Evolutionary conservation across 1,140 invertebrate species (phyloP).

Genomic region (Cryptotermes secundus): DNA sequence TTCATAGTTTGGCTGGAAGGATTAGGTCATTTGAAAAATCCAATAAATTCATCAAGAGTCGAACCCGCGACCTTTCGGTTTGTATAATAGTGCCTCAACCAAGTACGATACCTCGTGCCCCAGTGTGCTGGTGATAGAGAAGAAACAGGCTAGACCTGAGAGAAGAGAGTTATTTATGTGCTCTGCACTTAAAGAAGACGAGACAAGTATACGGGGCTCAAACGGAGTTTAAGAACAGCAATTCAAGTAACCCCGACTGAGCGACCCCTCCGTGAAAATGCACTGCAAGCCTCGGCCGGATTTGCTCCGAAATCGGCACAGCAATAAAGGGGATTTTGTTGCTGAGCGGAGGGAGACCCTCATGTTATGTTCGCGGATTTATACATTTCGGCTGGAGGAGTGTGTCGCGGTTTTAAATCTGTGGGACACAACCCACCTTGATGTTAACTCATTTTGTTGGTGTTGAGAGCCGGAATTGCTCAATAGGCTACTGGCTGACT

Average conservation of each 20-base stretch:
- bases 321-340: conserved; percentile 51
- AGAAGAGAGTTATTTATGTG: not conserved
- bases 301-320: conserved; percentile 45
- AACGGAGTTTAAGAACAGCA: conserved; percentile 1
- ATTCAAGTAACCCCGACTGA: not conserved
- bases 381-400: not conserved
- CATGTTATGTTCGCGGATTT: not conserved
- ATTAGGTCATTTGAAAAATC: no score
- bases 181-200: not conserved
- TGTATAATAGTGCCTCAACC: no score
- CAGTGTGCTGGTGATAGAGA: no score
- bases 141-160: not conserved
- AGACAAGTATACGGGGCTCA: not conserved
- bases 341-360: conserved; percentile 40
- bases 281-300: conserved; percentile 29
- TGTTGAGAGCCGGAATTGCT: no score
- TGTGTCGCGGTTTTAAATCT: not conserved
- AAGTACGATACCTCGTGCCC: no score
- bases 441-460: no score
- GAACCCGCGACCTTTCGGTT: no score
- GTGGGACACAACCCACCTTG: not conserved
- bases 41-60: no score
- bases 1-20: no score
- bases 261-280: not conserved
- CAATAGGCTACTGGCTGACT: no score